Evolutionary conservation across 2,888 invertebrate species (phyloP).

Genomic region (Hybos culiciformis): DNA sequence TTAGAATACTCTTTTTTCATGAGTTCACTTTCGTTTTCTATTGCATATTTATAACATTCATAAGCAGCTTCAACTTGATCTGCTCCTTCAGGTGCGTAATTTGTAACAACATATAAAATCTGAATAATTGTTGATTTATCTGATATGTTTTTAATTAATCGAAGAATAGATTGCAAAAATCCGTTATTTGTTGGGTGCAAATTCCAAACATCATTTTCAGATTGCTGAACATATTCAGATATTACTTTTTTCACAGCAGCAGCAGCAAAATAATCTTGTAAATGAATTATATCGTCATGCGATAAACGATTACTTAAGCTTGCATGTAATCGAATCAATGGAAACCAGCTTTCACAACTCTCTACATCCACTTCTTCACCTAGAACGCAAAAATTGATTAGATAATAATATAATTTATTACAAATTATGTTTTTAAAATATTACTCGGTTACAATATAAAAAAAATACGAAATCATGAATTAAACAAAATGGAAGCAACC

Average conservation of each 20-base stretch:
- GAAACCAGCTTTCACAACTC: conserved; percentile 34
- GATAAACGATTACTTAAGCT: conserved; percentile 21
- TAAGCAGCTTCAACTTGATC: conserved; percentile 34
- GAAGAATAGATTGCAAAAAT: conserved; percentile 32
- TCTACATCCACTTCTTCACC: conserved; percentile 32
- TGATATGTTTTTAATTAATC: conserved; percentile 27
- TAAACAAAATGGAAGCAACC: too few species aligned
- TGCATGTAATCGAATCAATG: conserved; percentile 31
- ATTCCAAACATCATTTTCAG: conserved; percentile 28
- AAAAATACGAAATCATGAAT: too few species aligned
- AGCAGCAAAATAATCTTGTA: conserved; percentile 32
- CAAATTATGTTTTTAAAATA: background rate
- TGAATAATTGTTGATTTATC: conserved; percentile 27
- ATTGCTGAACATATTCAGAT: conserved; percentile 27
- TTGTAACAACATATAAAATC: conserved; percentile 32
- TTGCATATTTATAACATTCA: conserved; percentile 32
- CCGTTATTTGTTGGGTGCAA: conserved; percentile 34
- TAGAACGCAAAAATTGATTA: conserved; percentile 11
- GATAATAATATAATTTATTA: background rate
- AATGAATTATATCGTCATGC: conserved; percentile 23
- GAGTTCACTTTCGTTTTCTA: conserved; percentile 21
- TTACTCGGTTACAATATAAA: background rate
- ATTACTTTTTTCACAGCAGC: conserved; percentile 34
- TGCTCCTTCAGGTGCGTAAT: conserved; percentile 32
- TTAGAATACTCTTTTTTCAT: conserved; percentile 21